Evolutionary conservation across 2,797 vertebrate genomes (phyloP).

Genomic region (Pelobates cultripes): DNA sequence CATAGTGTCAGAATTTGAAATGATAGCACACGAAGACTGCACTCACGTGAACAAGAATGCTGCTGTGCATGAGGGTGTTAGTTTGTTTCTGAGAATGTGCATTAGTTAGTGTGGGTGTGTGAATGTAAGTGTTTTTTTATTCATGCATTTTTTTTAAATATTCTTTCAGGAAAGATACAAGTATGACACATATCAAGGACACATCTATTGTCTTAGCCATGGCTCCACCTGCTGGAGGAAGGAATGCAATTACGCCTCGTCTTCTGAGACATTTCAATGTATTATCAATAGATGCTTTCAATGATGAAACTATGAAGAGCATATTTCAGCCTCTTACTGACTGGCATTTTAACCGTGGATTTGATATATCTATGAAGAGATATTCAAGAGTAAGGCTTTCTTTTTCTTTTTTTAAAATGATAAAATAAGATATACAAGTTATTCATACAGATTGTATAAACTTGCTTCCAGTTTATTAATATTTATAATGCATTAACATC

Average conservation of each 20-base stretch:
- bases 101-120: too few relatives aligned
- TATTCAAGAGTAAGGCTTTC: conserved; percentile 48
- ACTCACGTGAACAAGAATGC: too few relatives aligned
- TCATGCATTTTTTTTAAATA: conserved; percentile 47
- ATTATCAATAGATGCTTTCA: conserved; percentile 46
- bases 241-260: conserved; percentile 38
- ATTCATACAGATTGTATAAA: too few relatives aligned
- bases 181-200: conserved; percentile 65
- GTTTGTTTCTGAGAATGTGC: too few relatives aligned
- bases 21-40: too few relatives aligned
- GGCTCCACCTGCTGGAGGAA: conserved; percentile 75
- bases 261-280: conserved; percentile 47
- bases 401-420: neutral
- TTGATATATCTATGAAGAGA: conserved; percentile 51
- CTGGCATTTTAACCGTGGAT: conserved; percentile 51
- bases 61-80: too few relatives aligned
- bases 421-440: too few relatives aligned
- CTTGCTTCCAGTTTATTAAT: too few relatives aligned
- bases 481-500: too few relatives aligned
- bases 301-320: conserved; percentile 33
- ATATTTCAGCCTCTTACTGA: conserved; percentile 43
- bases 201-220: conserved; percentile 68
- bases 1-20: too few relatives aligned
- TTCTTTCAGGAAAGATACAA: conserved; percentile 61
- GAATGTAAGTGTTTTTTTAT: neutral